These are phyloP conservation scores for Tanypteryx hageni DNA, from an alignment of 2,888 invertebrate genomes.

Conservation along the genomic window DNA sequence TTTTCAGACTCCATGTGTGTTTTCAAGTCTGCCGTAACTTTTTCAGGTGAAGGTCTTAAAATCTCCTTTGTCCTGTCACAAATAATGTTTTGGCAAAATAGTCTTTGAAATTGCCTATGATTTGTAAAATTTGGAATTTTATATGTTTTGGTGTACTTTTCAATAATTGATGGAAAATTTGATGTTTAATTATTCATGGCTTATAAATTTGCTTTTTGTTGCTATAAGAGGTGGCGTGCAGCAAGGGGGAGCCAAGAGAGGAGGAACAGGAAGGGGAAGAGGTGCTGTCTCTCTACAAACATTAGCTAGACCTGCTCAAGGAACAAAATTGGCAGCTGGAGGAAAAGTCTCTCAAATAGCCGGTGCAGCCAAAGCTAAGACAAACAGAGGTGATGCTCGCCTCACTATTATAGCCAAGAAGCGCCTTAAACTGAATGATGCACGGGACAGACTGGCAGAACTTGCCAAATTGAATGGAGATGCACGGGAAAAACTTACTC, in stretches of 20 bases:
- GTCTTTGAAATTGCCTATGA: not conserved
- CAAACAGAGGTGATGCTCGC: conserved; percentile 81
- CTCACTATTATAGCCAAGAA: conserved; percentile 88
- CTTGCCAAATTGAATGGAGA: conserved; percentile 83
- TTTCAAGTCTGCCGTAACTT: too few species aligned
- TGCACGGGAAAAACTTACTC: conserved; percentile 84
- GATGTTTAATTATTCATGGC: not conserved
- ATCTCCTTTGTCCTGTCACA: not conserved
- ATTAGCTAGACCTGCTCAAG: not conserved
- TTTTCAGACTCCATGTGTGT: too few species aligned
- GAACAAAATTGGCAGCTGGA: not conserved
- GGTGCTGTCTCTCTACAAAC: conserved; percentile 60
- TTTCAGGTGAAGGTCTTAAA: not conserved
- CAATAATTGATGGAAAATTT: not conserved
- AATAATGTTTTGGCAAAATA: not conserved
- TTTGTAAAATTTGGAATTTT: not conserved
- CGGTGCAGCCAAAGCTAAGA: conserved; percentile 45
- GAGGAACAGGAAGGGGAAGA: conserved; percentile 66
- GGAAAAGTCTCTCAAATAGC: conserved; percentile 24
- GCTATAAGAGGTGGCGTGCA: conserved; percentile 70
- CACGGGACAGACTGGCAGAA: conserved; percentile 87
- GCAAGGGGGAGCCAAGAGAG: conserved; percentile 68
- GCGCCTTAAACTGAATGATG: conserved; percentile 85
- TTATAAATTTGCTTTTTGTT: conserved; percentile 66
- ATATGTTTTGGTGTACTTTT: not conserved